phyloP scores from a whole-genome alignment of 2,797 vertebrate genomes.

The Mormyrops boulengeri region DNA sequence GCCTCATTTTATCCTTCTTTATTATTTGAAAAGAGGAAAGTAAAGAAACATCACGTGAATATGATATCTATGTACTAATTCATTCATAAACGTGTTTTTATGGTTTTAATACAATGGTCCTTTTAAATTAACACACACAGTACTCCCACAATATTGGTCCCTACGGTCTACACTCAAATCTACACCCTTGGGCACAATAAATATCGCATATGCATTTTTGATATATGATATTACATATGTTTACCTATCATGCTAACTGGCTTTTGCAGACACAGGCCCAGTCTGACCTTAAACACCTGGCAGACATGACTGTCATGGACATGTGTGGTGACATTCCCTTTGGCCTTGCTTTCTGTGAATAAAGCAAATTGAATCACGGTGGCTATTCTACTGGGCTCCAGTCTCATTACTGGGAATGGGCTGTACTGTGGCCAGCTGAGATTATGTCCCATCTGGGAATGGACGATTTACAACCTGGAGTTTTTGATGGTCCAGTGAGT shows the following conservation, averaged over 20 bases:
- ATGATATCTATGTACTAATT: neutral
- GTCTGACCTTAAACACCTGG: neutral
- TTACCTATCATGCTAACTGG: neutral
- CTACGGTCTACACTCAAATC: neutral
- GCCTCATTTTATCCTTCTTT: neutral
- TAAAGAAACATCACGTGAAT: neutral
- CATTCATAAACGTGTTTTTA: neutral
- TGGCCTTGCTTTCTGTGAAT: neutral
- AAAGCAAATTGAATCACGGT: neutral
- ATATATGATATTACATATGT: neutral
- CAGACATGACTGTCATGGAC: neutral
- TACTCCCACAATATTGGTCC: neutral
- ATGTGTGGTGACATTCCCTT: conserved; percentile 24
- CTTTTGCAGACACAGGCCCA: neutral
- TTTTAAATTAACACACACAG: neutral
- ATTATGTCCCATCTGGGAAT: neutral
- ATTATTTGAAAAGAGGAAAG: neutral
- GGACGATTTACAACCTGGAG: neutral
- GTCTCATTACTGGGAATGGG: neutral
- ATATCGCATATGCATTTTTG: neutral
- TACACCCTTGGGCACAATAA: neutral
- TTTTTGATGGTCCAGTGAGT: neutral
- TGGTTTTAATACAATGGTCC: neutral
- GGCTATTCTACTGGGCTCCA: neutral
- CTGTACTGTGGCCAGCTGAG: neutral